These are phyloP conservation scores for Cyrtorhinus lividipennis DNA, from an alignment of 1,140 invertebrate species.

Conservation along the genomic window DNA sequence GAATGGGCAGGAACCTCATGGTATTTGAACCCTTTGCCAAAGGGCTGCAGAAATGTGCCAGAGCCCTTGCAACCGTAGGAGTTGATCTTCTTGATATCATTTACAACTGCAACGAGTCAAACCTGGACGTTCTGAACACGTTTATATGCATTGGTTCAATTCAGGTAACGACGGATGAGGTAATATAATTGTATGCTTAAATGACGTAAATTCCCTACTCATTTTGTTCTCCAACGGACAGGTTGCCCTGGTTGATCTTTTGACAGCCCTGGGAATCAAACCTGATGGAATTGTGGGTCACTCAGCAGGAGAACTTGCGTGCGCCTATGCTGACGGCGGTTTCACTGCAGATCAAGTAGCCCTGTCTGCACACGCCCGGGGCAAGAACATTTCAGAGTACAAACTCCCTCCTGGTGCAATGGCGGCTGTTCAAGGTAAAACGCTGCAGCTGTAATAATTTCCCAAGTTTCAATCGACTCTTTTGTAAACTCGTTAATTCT, in stretches of 20 bases:
- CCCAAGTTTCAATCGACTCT: neutral
- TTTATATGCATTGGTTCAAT: slow-evolving; percentile 90
- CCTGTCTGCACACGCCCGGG: slow-evolving; percentile 51
- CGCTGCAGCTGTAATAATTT: neutral
- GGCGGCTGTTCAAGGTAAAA: slow-evolving; percentile 36
- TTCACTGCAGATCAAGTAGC: slow-evolving; percentile 72
- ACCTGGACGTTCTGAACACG: slow-evolving; percentile 67
- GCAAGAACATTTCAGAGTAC: slow-evolving; percentile 37
- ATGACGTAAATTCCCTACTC: neutral
- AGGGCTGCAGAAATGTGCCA: slow-evolving; percentile 57
- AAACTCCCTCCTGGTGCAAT: slow-evolving; percentile 34
- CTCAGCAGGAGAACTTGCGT: slow-evolving; percentile 75
- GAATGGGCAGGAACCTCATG: slow-evolving; percentile 78
- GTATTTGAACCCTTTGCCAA: slow-evolving; percentile 59
- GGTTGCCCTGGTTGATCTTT: slow-evolving; percentile 64
- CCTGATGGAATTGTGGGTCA: slow-evolving; percentile 75
- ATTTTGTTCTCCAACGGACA: neutral
- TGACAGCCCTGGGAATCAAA: slow-evolving; percentile 54
- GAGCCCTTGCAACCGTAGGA: slow-evolving; percentile 54
- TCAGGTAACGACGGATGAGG: slow-evolving; percentile 48
- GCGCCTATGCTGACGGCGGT: slow-evolving; percentile 76
- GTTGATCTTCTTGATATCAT: slow-evolving; percentile 70
- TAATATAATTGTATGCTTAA: no score
- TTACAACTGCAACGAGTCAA: slow-evolving; percentile 42
- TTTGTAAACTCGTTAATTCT: neutral